Percentiles rank a stretch among this genome's conserved stretches.
phyloP scores from a whole-genome alignment of 2,888 invertebrate genomes.

The Mythimna impura region DNA sequence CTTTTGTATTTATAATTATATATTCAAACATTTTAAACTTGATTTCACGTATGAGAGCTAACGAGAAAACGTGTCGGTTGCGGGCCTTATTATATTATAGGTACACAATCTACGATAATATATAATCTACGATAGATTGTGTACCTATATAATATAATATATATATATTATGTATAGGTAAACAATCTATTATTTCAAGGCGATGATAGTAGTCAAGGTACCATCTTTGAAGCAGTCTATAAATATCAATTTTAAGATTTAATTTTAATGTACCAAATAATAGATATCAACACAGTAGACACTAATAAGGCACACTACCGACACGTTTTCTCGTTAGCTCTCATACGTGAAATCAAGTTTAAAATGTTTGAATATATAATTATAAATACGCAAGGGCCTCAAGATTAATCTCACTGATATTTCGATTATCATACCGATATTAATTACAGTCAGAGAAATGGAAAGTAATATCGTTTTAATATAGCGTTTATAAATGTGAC shows the following conservation, averaged over 20 bases:
- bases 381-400: slow-evolving; percentile 44
- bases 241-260: background rate
- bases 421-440: slow-evolving; percentile 51
- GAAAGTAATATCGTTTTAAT: slow-evolving; percentile 50
- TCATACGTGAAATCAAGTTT: slow-evolving; percentile 22
- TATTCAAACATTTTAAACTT: slow-evolving; percentile 17
- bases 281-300: background rate
- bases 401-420: slow-evolving; percentile 45
- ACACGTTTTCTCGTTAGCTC: background rate
- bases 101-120: too few species aligned
- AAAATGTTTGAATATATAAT: slow-evolving; percentile 32
- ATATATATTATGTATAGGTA: too few species aligned
- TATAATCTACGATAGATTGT: too few species aligned
- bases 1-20: slow-evolving; percentile 47
- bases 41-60: slow-evolving; percentile 21
- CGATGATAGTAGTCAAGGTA: background rate
- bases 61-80: background rate
- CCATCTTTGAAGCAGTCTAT: background rate
- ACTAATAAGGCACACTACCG: background rate
- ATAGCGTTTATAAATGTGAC: slow-evolving; percentile 6
- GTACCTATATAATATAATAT: too few species aligned
- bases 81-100: background rate
- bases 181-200: background rate
- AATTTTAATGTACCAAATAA: background rate
- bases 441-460: slow-evolving; percentile 45